Percentiles rank a stretch among this genome's conserved stretches.
Conservation (phyloP, 2,797 vertebrate genomes). For the Micromesistius poutassou region DNA sequence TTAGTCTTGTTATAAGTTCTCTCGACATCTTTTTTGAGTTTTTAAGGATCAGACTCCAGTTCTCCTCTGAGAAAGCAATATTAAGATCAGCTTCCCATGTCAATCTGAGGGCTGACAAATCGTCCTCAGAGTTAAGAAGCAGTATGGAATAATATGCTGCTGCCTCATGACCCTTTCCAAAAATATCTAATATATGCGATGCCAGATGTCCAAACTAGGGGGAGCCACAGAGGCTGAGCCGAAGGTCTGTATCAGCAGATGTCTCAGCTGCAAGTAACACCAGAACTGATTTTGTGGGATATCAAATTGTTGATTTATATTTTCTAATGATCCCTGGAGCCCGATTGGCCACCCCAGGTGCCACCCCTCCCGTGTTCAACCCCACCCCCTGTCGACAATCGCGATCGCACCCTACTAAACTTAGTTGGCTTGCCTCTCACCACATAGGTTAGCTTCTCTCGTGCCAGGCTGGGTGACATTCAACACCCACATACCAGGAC, state of each 20-base stretch:
- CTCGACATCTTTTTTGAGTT: neutral
- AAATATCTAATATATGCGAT: neutral
- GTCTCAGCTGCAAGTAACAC: neutral
- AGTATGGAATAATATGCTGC: constrained; percentile 4
- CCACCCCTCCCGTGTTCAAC: no score
- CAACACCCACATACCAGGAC: no score
- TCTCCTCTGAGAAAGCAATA: neutral
- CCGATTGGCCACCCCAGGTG: no score
- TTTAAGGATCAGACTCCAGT: neutral
- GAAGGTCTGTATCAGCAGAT: constrained; percentile 3
- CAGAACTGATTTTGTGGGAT: no score
- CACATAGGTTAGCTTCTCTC: no score
- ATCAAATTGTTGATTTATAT: no score
- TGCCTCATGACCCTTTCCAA: constrained; percentile 5
- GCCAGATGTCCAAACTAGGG: neutral
- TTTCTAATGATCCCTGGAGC: no score
- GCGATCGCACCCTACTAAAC: no score
- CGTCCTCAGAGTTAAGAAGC: neutral
- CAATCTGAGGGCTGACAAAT: neutral
- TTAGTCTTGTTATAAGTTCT: constrained; percentile 4
- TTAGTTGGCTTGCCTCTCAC: no score
- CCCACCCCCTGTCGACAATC: no score
- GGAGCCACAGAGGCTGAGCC: neutral
- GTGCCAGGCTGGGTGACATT: no score
- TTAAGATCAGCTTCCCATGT: constrained; percentile 4